Evolutionary conservation across 2,113 vertebrate genomes (phyloP).

Genomic region (Corythaixoides concolor): DNA sequence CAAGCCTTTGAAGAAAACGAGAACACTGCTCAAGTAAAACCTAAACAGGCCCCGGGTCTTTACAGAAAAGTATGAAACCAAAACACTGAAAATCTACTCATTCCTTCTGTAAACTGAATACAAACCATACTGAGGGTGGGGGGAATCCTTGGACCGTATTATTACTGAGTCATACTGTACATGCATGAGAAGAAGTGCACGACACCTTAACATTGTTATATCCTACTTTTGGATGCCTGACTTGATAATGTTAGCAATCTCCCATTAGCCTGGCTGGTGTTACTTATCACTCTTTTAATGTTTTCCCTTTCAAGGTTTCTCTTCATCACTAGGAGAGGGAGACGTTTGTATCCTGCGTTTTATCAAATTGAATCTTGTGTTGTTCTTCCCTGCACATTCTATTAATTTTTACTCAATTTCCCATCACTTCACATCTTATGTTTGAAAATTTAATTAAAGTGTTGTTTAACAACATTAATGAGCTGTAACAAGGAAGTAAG

Average conservation of each 20-base stretch:
- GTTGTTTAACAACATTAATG: slow-evolving; percentile 38
- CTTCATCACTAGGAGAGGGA: not conserved
- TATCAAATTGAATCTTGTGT: not conserved
- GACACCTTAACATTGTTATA: not conserved
- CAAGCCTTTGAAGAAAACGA: not conserved
- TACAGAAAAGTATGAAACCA: not conserved
- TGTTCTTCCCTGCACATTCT: not conserved
- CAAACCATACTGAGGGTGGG: not conserved
- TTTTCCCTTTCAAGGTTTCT: not conserved
- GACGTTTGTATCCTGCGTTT: not conserved
- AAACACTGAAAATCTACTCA: not conserved
- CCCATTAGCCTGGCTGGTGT: not conserved
- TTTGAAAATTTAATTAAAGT: slow-evolving; percentile 48
- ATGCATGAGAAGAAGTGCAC: not conserved
- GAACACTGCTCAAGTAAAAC: not conserved
- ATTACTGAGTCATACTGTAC: not conserved
- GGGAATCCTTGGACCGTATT: not conserved
- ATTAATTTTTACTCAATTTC: slow-evolving; percentile 23
- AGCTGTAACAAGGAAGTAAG: slow-evolving; percentile 49
- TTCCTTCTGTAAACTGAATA: not conserved
- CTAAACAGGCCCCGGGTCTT: not conserved
- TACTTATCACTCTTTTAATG: not conserved
- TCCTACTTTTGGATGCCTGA: not conserved
- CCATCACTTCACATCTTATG: slow-evolving; percentile 30
- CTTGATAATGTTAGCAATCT: not conserved